phyloP scores from a whole-genome alignment of 2,797 vertebrate genomes.

The Gymnoscopelus microlampas region DNA sequence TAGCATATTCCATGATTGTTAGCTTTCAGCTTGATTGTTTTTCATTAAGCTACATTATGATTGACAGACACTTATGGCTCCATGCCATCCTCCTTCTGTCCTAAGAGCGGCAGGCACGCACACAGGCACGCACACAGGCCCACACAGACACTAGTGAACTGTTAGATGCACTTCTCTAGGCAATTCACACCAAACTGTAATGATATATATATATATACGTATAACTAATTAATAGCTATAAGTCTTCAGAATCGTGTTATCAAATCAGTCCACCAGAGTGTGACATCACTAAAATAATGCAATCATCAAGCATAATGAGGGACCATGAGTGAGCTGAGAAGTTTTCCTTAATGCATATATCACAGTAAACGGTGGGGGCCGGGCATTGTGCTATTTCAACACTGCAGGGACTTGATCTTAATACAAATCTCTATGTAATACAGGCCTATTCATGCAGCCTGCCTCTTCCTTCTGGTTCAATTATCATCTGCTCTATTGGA shows the following conservation, averaged over 20 bases:
- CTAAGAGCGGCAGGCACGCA: not conserved
- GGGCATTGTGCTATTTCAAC: constrained; percentile 71
- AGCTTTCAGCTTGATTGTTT: no score
- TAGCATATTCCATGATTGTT: no score
- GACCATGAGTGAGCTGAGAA: constrained; percentile 53
- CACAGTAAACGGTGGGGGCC: constrained; percentile 61
- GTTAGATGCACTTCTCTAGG: constrained; percentile 47
- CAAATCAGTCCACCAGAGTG: constrained; percentile 61
- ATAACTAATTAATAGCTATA: constrained; percentile 60
- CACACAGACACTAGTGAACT: constrained; percentile 14
- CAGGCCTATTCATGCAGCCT: constrained; percentile 70
- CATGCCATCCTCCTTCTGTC: no score
- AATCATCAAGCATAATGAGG: constrained; percentile 75
- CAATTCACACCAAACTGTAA: constrained; percentile 22
- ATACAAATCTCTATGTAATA: constrained; percentile 77
- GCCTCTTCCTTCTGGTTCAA: constrained; percentile 64
- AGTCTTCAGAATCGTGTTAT: constrained; percentile 63
- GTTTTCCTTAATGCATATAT: constrained; percentile 68
- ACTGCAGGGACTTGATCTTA: constrained; percentile 73
- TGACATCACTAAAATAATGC: constrained; percentile 74
- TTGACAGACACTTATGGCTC: no score
- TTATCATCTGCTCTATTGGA: constrained; percentile 67
- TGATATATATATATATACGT: constrained; percentile 15
- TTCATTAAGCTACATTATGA: no score
- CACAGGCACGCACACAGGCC: not conserved